A percentile compares a stretch with the other conserved stretches of the same genome.
Conservation (phyloP, 2,113 vertebrate genomes). For the Ancistrus triradiatus region DNA sequence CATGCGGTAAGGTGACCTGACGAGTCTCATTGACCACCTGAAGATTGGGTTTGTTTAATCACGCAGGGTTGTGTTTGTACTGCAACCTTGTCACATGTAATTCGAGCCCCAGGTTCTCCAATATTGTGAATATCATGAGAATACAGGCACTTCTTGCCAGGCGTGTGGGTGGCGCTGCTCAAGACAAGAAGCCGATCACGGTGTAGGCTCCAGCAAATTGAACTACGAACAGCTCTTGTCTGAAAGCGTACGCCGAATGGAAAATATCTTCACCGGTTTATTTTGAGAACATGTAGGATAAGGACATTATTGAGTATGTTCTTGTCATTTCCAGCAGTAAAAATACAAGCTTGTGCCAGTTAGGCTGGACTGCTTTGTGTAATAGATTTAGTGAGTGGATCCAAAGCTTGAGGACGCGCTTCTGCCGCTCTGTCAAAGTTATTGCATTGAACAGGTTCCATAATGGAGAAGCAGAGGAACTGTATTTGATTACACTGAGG, state of each 20-base stretch:
- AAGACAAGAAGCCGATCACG: slow-evolving; percentile 21
- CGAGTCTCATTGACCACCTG: not conserved
- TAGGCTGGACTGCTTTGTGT: too few relatives aligned
- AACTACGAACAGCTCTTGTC: not conserved
- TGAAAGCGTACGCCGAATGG: not conserved
- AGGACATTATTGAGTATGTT: too few relatives aligned
- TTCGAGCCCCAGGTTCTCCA: not conserved
- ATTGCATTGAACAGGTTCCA: slow-evolving; percentile 21
- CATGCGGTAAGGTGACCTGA: not conserved
- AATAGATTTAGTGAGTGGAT: too few relatives aligned
- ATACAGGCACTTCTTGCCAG: slow-evolving; percentile 11
- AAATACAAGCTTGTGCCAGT: not conserved
- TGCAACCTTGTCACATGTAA: not conserved
- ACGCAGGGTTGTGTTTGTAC: not conserved
- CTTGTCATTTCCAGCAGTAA: not conserved
- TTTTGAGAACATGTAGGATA: not conserved
- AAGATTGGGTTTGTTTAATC: slow-evolving; percentile 2
- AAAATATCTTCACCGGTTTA: not conserved
- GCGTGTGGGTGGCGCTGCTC: slow-evolving; percentile 11
- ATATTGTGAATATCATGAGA: slow-evolving; percentile 29
- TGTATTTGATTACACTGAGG: slow-evolving; percentile 48
- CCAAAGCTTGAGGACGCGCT: not conserved
- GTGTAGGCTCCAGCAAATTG: slow-evolving; percentile 29
- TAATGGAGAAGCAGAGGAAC: slow-evolving; percentile 43
- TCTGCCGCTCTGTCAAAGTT: not conserved